Conservation (phyloP, 1,140 invertebrate genomes). For the Armadillidium nasatum region DNA sequence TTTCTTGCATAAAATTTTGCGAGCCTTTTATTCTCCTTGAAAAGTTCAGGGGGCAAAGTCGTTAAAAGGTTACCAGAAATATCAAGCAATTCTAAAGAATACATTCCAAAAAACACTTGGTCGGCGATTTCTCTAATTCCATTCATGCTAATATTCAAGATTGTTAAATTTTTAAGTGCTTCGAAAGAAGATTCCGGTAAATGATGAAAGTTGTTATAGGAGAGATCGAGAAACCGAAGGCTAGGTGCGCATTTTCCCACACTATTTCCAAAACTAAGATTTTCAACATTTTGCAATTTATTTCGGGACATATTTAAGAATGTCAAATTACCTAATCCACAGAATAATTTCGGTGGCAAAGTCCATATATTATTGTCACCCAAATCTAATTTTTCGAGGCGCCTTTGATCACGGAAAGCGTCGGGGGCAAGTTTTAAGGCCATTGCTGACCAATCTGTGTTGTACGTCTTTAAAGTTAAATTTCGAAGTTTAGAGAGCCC, state of each 20-base stretch:
- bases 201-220: constrained; percentile 69
- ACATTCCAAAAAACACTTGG: constrained; percentile 43
- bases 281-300: constrained; percentile 72
- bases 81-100: constrained; percentile 42
- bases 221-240: constrained; percentile 64
- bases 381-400: constrained; percentile 59
- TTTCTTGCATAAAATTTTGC: constrained; percentile 81
- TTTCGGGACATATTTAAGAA: constrained; percentile 71
- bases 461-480: constrained; percentile 66
- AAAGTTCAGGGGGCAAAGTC: constrained; percentile 69
- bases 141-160: constrained; percentile 42
- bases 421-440: constrained; percentile 67
- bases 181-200: constrained; percentile 57
- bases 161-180: constrained; percentile 41
- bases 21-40: constrained; percentile 79
- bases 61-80: constrained; percentile 61
- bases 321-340: constrained; percentile 63
- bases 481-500: constrained; percentile 62
- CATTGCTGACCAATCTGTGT: constrained; percentile 70
- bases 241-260: constrained; percentile 61
- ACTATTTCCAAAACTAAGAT: constrained; percentile 69
- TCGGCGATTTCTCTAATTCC: constrained; percentile 44
- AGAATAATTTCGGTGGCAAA: constrained; percentile 67
- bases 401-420: constrained; percentile 49
- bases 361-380: constrained; percentile 75